A percentile compares a stretch with the other conserved stretches of the same genome.
phyloP scores from a whole-genome alignment of 2,797 vertebrate genomes.

The Paguma larvata region DNA sequence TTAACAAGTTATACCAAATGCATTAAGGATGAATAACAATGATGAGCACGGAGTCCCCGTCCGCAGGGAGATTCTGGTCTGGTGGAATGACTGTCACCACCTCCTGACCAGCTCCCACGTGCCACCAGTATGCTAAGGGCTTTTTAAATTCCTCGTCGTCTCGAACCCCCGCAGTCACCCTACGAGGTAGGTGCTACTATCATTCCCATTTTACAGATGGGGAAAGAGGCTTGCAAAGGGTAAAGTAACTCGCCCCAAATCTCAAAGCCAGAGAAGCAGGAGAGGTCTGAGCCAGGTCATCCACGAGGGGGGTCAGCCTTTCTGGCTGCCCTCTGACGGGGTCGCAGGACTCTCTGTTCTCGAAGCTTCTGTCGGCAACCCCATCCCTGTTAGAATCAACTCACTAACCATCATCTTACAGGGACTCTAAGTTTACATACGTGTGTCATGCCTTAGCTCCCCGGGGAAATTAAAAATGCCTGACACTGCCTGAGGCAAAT shows the following conservation, averaged over 20 bases:
- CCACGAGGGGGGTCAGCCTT: neutral
- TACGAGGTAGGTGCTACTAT: neutral
- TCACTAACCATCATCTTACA: neutral
- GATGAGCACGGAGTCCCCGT: neutral
- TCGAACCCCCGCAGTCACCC: neutral
- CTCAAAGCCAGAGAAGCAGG: conserved; percentile 19
- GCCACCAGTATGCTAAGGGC: neutral
- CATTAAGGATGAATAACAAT: neutral
- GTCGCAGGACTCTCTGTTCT: neutral
- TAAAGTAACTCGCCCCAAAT: neutral
- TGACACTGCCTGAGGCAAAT: neutral
- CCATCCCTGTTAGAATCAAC: neutral
- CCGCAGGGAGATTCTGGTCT: neutral
- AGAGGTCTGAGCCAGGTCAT: neutral
- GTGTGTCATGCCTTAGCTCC: neutral
- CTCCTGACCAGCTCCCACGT: neutral
- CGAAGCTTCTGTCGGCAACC: neutral
- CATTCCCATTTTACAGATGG: neutral
- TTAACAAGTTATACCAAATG: neutral
- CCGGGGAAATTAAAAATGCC: conserved; percentile 2
- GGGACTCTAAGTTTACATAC: neutral
- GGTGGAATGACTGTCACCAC: neutral
- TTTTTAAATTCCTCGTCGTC: neutral
- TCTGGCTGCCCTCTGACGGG: neutral
- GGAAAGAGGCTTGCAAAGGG: neutral